These are phyloP conservation scores for Dryobates pubescens DNA, from an alignment of 2,797 vertebrate genomes.

Conservation along the genomic window DNA sequence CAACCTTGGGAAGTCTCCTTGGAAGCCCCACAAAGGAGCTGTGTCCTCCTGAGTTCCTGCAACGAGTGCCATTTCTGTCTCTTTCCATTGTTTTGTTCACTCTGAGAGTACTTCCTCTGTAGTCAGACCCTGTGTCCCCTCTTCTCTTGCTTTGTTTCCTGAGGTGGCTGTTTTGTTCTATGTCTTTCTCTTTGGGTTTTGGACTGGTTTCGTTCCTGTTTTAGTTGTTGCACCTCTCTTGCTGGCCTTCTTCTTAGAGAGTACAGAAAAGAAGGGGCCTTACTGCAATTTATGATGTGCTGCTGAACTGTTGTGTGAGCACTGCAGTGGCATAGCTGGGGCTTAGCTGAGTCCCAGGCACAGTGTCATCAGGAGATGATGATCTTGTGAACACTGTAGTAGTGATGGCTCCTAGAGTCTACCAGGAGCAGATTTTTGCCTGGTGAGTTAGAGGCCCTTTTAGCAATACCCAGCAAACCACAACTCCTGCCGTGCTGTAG, in stretches of 20 bases:
- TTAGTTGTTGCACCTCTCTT: not conserved
- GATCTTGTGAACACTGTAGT: not conserved
- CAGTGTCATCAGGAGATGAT: not conserved
- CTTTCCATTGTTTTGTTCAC: not conserved
- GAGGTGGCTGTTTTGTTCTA: not conserved
- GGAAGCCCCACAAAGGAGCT: slow-evolving; percentile 20
- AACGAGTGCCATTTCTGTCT: not conserved
- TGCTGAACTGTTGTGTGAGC: not conserved
- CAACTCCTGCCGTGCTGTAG: not conserved
- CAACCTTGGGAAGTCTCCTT: slow-evolving; percentile 13
- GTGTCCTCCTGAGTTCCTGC: not conserved
- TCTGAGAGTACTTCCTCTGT: not conserved
- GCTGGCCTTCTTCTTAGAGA: not conserved
- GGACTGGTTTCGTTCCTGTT: not conserved
- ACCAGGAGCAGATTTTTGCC: not conserved
- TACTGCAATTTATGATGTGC: not conserved
- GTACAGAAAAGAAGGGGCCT: not conserved
- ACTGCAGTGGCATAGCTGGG: not conserved
- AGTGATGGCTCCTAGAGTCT: fast-evolving
- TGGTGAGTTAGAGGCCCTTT: not conserved
- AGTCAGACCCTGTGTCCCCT: not conserved
- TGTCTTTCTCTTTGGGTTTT: not conserved
- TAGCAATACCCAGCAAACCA: not conserved
- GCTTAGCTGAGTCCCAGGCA: not conserved
- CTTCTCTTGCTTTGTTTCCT: not conserved